Evolutionary conservation across 2,888 invertebrate species (phyloP).

Genomic region (Xestia rhomboidea): DNA sequence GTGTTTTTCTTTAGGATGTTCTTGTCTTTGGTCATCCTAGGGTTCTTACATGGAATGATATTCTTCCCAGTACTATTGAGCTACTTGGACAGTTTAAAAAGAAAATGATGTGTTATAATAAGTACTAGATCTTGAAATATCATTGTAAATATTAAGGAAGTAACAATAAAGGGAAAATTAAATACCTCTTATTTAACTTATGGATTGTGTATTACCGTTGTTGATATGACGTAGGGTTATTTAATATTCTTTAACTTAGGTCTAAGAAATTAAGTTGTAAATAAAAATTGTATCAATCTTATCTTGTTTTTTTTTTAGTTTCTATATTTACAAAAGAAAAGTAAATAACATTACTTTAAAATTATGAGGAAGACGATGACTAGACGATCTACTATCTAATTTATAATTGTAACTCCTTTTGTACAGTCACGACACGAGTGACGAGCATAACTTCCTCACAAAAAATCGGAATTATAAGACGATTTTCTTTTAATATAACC

Average conservation of each 20-base stretch:
- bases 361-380: constrained; percentile 54
- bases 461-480: not conserved
- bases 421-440: not conserved
- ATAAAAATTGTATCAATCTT: constrained; percentile 53
- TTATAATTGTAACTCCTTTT: not conserved
- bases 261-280: constrained; percentile 66
- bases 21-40: constrained; percentile 97
- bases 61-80: constrained; percentile 97
- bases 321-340: constrained; percentile 39
- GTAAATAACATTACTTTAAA: constrained; percentile 9
- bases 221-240: constrained; percentile 41
- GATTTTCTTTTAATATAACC: not conserved
- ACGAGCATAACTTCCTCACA: not conserved
- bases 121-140: constrained; percentile 50
- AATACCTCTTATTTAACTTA: constrained; percentile 37
- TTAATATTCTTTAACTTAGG: constrained; percentile 26
- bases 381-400: constrained; percentile 19
- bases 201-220: constrained; percentile 39
- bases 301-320: constrained; percentile 28
- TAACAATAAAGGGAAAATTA: constrained; percentile 21
- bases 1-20: constrained; percentile 99
- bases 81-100: constrained; percentile 86
- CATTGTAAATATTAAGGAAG: constrained; percentile 34
- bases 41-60: constrained; percentile 97
- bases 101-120: constrained; percentile 34